Evolutionary conservation across 2,113 vertebrate species (phyloP).

Genomic region (Lophius piscatorius): DNA sequence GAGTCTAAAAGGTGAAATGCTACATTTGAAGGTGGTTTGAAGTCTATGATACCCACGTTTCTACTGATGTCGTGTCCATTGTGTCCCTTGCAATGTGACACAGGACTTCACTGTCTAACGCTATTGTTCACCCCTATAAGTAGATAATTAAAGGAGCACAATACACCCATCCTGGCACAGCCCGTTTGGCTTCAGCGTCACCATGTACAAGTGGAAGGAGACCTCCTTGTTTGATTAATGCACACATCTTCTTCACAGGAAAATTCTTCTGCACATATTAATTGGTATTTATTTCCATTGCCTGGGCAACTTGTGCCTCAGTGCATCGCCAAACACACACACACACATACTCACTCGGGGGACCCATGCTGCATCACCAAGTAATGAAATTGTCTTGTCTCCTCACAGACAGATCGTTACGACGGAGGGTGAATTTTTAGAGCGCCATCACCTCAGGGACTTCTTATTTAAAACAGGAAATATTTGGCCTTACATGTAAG

Average conservation of each 20-base stretch:
- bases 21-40: no score
- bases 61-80: no score
- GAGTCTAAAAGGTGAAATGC: no score
- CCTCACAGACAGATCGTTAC: conserved; percentile 59
- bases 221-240: conserved; percentile 1
- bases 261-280: no score
- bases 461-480: conserved; percentile 58
- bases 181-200: no score
- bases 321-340: conserved; percentile 18
- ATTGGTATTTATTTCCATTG: conserved; percentile 51
- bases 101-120: no score
- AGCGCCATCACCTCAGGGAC: conserved; percentile 41
- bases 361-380: conserved; percentile 57
- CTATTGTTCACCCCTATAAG: neutral
- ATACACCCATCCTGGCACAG: neutral
- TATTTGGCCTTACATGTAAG: conserved; percentile 51
- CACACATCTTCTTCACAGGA: conserved; percentile 13
- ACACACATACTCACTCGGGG: conserved; percentile 43
- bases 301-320: conserved; percentile 48
- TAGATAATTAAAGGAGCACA: neutral
- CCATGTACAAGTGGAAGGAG: no score
- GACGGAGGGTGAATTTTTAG: conserved; percentile 35
- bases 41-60: no score
- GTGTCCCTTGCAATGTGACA: no score
- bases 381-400: conserved; percentile 76